A percentile compares a stretch with the other conserved stretches of the same genome.
Conservation (phyloP, 2,888 invertebrate genomes). For the Tenthredo amoena region DNA sequence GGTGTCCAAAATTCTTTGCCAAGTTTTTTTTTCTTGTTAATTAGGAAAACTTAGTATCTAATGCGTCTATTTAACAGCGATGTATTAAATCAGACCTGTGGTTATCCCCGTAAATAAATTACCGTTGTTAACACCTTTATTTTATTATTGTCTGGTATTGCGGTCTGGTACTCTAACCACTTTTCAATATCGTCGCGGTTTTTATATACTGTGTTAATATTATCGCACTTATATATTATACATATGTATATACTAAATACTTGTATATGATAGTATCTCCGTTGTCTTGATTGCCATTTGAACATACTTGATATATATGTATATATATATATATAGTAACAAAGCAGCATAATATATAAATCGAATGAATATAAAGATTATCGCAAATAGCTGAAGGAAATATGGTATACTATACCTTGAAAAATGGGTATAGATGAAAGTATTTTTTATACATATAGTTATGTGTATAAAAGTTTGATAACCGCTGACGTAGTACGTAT, state of each 20-base stretch:
- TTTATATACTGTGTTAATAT: background rate
- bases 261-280: background rate
- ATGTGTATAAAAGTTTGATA: too few species aligned
- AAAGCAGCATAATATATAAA: background rate
- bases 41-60: too few species aligned
- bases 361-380: background rate
- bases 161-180: background rate
- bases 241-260: background rate
- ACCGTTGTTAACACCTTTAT: constrained; percentile 15
- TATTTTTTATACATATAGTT: too few species aligned
- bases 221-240: background rate
- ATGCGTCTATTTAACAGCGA: too few species aligned
- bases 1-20: too few species aligned
- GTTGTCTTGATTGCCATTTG: constrained; percentile 36
- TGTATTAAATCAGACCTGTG: background rate
- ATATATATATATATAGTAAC: too few species aligned
- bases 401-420: too few species aligned
- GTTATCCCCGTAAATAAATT: background rate
- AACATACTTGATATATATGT: background rate
- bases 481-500: too few species aligned
- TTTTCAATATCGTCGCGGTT: background rate
- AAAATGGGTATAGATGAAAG: too few species aligned
- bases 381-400: background rate
- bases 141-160: constrained; percentile 20
- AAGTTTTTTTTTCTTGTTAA: too few species aligned